phyloP scores from a whole-genome alignment of 2,113 vertebrate species.

The Phalacrocorax brasilianus region DNA sequence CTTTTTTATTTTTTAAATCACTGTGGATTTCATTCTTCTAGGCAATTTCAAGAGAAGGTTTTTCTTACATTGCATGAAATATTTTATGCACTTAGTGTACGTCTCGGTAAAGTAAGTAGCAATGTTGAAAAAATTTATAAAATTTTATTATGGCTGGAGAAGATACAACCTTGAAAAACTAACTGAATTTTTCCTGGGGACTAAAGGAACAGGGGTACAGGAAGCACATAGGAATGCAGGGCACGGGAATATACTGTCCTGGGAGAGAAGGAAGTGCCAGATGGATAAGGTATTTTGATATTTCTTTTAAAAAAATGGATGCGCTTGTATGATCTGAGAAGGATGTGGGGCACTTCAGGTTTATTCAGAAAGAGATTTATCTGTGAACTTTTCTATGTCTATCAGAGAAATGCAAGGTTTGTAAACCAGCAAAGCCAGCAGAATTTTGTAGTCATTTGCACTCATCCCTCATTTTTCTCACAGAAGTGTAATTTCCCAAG shows the following conservation, averaged over 20 bases:
- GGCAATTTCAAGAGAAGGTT: not conserved
- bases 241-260: not conserved
- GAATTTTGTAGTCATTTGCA: not conserved
- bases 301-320: not conserved
- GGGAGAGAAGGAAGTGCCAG: not conserved
- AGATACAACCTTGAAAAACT: not conserved
- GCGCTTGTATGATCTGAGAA: not conserved
- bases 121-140: not conserved
- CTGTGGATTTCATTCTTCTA: not conserved
- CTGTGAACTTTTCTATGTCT: not conserved
- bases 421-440: not conserved
- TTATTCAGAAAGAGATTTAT: not conserved
- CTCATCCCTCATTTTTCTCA: not conserved
- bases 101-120: not conserved
- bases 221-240: not conserved
- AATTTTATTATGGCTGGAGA: not conserved
- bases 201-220: not conserved
- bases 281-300: not conserved
- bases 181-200: not conserved
- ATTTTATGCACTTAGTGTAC: not conserved
- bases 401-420: not conserved
- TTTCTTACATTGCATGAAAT: not conserved
- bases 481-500: not conserved
- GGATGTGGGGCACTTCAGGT: not conserved
- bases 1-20: not conserved